These are phyloP conservation scores for Pteronotus mesoamericanus DNA, from an alignment of 2,797 vertebrate species.

Conservation along the genomic window DNA sequence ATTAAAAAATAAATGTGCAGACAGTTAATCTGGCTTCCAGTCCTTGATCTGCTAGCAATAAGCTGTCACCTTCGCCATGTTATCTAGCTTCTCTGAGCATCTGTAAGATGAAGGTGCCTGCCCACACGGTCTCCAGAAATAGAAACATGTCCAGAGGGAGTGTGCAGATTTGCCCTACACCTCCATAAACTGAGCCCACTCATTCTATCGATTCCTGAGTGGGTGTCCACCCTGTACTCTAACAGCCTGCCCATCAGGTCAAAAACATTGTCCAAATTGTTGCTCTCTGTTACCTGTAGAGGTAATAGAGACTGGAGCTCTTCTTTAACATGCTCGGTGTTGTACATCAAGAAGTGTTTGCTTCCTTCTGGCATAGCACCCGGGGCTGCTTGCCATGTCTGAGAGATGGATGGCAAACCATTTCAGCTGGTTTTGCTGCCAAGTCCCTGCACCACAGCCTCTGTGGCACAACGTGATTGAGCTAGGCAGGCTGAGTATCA, in stretches of 20 bases:
- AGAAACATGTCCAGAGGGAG: neutral
- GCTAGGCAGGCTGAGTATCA: conserved; percentile 8
- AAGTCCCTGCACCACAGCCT: neutral
- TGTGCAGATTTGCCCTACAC: rapidly evolving
- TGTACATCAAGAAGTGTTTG: rapidly evolving
- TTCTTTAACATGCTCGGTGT: neutral
- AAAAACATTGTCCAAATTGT: neutral
- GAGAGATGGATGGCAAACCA: conserved; percentile 29
- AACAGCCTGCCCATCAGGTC: neutral
- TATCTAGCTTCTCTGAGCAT: neutral
- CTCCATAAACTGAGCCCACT: neutral
- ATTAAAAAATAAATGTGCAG: neutral
- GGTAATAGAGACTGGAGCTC: neutral
- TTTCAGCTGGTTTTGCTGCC: conserved; percentile 7
- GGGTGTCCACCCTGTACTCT: neutral
- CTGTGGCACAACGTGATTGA: conserved; percentile 25
- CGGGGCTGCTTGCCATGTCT: neutral
- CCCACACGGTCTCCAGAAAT: neutral
- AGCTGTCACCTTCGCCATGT: neutral
- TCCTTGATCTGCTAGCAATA: neutral
- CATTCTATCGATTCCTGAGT: neutral
- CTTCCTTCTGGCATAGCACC: neutral
- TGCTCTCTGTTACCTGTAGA: no score
- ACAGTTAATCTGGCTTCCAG: neutral
- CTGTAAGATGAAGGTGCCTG: neutral